Evolutionary conservation across 2,888 invertebrate species (phyloP).

Genomic region (Noctuana brunneofusca): DNA sequence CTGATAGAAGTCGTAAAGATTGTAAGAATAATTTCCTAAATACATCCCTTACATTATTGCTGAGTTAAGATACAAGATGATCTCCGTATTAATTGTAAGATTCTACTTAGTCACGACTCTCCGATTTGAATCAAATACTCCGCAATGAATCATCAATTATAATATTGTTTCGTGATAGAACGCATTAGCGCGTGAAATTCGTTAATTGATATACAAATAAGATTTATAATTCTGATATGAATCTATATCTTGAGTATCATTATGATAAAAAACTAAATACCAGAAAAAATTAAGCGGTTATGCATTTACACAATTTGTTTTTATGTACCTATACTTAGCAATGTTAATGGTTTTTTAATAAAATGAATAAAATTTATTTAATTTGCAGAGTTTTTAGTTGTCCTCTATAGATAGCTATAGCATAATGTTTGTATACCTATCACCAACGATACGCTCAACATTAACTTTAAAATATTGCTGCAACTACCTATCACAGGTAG

Average conservation of each 20-base stretch:
- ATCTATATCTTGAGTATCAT: background rate
- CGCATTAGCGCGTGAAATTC: constrained; percentile 22
- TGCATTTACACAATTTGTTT: no score
- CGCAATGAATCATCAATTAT: constrained; percentile 11
- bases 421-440: no score
- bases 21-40: constrained; percentile 3
- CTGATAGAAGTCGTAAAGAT: background rate
- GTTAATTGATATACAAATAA: constrained; percentile 14
- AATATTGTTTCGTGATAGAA: constrained; percentile 13
- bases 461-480: no score
- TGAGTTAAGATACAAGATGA: constrained; percentile 1
- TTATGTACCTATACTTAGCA: no score
- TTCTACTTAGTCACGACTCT: constrained; percentile 9
- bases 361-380: no score
- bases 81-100: background rate
- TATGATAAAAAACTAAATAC: background rate
- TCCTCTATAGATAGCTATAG: no score
- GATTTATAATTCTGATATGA: background rate
- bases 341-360: no score
- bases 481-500: no score
- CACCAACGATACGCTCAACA: no score
- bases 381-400: no score
- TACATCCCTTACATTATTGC: background rate
- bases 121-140: constrained; percentile 5
- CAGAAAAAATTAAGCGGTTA: no score